Percentiles rank a stretch among this genome's conserved stretches.
These are phyloP conservation scores for Toxotes jaculatrix DNA, from an alignment of 2,113 vertebrate species.

Conservation along the genomic window DNA sequence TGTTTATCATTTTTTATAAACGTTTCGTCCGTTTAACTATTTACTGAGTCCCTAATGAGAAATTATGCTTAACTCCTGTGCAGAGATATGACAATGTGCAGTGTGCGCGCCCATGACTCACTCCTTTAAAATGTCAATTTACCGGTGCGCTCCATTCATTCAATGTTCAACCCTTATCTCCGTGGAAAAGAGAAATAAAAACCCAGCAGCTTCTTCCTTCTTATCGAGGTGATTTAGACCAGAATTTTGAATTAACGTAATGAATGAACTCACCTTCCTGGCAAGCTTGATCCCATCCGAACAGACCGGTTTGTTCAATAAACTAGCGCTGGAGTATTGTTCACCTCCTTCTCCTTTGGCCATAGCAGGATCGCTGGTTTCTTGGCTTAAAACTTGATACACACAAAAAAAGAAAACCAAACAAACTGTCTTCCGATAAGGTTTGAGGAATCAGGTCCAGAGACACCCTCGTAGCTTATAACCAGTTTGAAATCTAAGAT, in stretches of 20 bases:
- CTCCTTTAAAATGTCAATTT: neutral
- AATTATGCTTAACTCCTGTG: too few species aligned
- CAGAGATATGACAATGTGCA: neutral
- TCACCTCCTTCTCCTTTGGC: constrained; percentile 84
- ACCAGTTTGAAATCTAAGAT: constrained; percentile 20
- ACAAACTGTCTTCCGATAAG: neutral
- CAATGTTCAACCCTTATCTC: neutral
- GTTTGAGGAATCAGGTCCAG: neutral
- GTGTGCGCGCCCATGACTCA: neutral
- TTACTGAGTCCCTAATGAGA: neutral
- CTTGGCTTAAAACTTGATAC: neutral
- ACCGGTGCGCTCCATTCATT: constrained; percentile 43
- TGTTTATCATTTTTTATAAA: neutral
- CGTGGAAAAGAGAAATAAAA: too few species aligned
- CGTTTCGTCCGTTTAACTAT: neutral
- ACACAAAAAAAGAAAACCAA: neutral
- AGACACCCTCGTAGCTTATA: neutral
- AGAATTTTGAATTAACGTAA: neutral
- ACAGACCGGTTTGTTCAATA: constrained; percentile 74
- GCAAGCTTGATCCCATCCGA: constrained; percentile 56
- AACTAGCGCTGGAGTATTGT: constrained; percentile 80
- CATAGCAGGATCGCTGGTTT: constrained; percentile 62
- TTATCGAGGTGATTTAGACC: too few species aligned
- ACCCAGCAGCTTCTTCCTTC: too few species aligned
- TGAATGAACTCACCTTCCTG: constrained; percentile 70